Conservation (phyloP, 2,888 invertebrate species). For the Macrophya annulata region DNA sequence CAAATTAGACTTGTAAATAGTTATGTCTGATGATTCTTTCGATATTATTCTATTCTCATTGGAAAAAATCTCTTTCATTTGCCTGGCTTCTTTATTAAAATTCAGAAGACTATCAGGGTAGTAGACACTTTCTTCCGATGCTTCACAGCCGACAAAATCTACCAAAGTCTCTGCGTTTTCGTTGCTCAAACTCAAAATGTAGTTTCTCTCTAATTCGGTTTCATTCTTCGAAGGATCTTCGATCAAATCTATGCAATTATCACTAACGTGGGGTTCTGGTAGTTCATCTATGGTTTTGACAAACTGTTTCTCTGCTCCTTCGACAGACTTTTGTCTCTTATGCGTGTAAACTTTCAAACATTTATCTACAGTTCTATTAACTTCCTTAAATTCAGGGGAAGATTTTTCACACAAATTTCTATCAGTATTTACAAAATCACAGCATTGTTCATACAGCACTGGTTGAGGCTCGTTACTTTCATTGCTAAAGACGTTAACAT, state of each 20-base stretch:
- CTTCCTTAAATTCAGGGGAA: conserved; percentile 41
- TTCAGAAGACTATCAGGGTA: not conserved
- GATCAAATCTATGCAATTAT: conserved; percentile 73
- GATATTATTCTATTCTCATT: conserved; percentile 24
- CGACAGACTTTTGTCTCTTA: conserved; percentile 65
- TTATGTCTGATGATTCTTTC: not conserved
- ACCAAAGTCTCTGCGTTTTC: conserved; percentile 73
- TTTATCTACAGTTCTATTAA: conserved; percentile 69
- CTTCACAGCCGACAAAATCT: conserved; percentile 68
- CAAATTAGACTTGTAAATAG: conserved; percentile 19
- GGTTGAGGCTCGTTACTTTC: conserved; percentile 60
- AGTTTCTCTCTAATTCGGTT: conserved; percentile 74
- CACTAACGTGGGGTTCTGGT: conserved; percentile 63
- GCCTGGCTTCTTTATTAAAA: conserved; percentile 58
- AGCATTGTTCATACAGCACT: conserved; percentile 70
- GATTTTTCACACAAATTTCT: conserved; percentile 19
- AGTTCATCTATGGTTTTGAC: conserved; percentile 16
- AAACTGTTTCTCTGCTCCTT: conserved; percentile 59
- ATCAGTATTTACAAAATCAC: conserved; percentile 67
- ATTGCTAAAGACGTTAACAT: conserved; percentile 14
- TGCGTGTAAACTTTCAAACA: conserved; percentile 76
- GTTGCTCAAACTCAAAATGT: conserved; percentile 71
- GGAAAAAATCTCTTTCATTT: conserved; percentile 63
- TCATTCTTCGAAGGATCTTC: conserved; percentile 70
- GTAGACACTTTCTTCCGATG: conserved; percentile 17